Base-by-base conservation (phyloP, 2,797 vertebrate species). In the Thalassophryne amazonica region DNA sequence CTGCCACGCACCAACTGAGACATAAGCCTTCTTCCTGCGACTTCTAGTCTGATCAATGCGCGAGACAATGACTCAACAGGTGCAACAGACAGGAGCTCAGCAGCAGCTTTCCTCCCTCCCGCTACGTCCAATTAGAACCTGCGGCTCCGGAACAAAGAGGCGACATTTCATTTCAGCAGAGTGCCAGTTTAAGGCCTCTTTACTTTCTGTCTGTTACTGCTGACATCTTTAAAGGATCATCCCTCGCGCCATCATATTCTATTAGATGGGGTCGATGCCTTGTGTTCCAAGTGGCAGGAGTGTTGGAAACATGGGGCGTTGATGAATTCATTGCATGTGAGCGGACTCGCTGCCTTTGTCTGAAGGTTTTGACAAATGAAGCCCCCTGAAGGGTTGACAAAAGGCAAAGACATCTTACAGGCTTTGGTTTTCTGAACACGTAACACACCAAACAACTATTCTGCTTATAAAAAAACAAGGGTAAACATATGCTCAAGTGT, bases 51-150 rank as follows among this genome's bases (percentile, higher is more conserved):
- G 76, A 88, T 91, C 89, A 81, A 88, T 86, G 76, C 33, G 38
- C 60, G 68, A 83, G 61, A 90, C 88, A 91, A 90, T 86, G 81
- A 69, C 86, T 80, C 85, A 79, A 87, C 91, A 90, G 90, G 90
- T 90, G 89, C 62, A 78, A 86, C 71, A 81, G 91, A 89, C 86
- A 87, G 83, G 73, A 76, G 76, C 80, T 68, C 83, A 80, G 78
- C 76, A 28, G 79, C 57, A 66, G 86, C 71, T 65, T 65, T 66
- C 75, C 73, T 83, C 83, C 84, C 84, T 62, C 24, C 86, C 25
- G 80, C 73, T 80, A 51, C 79, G 67, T 50, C 84, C 81, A 90
- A 88, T 86, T 85, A 85, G 84, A 82, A 82, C 89, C 88, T 77
- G 43, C 47, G 55, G 84, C 30, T 80, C 30, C 50, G 39, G 66